Evolutionary conservation across 2,113 vertebrate genomes (phyloP), one percentile per base, ranked within the genome.

Genomic region (Pelvicachromis taeniatus): DNA sequence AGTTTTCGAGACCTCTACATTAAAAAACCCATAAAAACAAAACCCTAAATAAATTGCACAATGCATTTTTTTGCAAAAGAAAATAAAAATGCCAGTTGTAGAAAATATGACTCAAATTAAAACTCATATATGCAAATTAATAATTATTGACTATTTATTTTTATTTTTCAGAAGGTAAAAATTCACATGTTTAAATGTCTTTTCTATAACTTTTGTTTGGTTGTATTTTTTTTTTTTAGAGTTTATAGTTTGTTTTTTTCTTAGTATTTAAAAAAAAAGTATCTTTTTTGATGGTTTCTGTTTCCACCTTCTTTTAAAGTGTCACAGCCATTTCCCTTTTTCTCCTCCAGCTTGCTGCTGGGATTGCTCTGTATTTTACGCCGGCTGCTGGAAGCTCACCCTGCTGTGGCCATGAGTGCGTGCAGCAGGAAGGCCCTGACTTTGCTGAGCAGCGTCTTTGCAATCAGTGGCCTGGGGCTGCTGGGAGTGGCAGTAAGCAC

Each of bases 401-500:
- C 81, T 4, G 7, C n/a, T 68, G 84, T 53, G 50, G 94, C 78
- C 23, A 99, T 98, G 97, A 97, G 96, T 0, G 54, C 95, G 7
- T 99, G 97, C 8, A 95, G 98, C 90, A 97, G 97, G 91, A 98
- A 97, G 88, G 97, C 97, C 1, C 92, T 99, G 95, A 97, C 97
- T 31, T 93, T 99, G 94, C 96, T 99, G 87, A 98, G 97, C 96
- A 97, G 97, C 1, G 95, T 98, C 80, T 98, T 99, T 9, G 97
- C 97, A 1, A 96, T 99, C 86, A 98, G 97, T 0, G 94, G 97
- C 86, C 95, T 98, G 85, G 97, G 97, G 23, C 96, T 98, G 17
- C 96, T 98, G 93, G 97, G 97, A 79, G 95, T 98, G 19, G 97
- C 98, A 0, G 97, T 98, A 90, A 97, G 97, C 96, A 99, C 98